phyloP scores from a whole-genome alignment of 1,140 invertebrate genomes.

The Zaprionus kolodkinae region DNA sequence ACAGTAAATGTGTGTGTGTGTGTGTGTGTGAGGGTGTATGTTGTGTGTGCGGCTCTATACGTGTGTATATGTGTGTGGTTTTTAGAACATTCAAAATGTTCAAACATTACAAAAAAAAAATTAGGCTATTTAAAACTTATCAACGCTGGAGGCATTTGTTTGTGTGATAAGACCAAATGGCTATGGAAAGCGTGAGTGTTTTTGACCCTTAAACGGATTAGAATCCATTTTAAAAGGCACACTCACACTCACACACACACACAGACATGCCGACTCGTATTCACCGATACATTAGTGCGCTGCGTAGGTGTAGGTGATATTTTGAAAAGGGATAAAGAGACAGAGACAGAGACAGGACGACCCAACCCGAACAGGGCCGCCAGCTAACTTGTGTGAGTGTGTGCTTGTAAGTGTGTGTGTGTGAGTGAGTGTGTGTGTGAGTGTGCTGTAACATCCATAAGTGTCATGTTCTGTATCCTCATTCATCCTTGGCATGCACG shows the following conservation, averaged over 20 bases:
- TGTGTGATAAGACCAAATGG: slow-evolving; percentile 66
- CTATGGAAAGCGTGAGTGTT: slow-evolving; percentile 59
- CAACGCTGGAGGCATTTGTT: slow-evolving; percentile 56
- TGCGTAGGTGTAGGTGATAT: slow-evolving; percentile 54
- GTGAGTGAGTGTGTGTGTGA: slow-evolving; percentile 25
- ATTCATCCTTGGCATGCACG: slow-evolving; percentile 83
- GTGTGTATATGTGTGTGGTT: background rate
- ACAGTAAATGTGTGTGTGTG: background rate
- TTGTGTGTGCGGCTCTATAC: too few species aligned
- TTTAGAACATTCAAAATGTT: background rate
- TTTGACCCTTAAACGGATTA: slow-evolving; percentile 59
- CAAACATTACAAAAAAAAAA: background rate
- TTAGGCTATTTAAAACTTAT: slow-evolving; percentile 51
- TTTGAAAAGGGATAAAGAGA: slow-evolving; percentile 58
- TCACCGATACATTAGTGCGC: slow-evolving; percentile 14
- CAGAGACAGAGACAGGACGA: background rate
- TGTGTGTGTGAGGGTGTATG: too few species aligned
- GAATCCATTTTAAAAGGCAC: slow-evolving; percentile 58
- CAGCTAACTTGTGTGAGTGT: slow-evolving; percentile 15
- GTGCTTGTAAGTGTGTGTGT: slow-evolving; percentile 24
- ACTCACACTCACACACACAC: slow-evolving; percentile 11
- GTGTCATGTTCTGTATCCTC: slow-evolving; percentile 83
- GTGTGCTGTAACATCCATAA: slow-evolving; percentile 77
- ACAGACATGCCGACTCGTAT: slow-evolving; percentile 2
- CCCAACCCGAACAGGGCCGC: slow-evolving; percentile 32